Percentiles rank a stretch among this genome's conserved stretches.
phyloP scores from a whole-genome alignment of 1,140 invertebrate genomes.

The Drosophila sproati region DNA sequence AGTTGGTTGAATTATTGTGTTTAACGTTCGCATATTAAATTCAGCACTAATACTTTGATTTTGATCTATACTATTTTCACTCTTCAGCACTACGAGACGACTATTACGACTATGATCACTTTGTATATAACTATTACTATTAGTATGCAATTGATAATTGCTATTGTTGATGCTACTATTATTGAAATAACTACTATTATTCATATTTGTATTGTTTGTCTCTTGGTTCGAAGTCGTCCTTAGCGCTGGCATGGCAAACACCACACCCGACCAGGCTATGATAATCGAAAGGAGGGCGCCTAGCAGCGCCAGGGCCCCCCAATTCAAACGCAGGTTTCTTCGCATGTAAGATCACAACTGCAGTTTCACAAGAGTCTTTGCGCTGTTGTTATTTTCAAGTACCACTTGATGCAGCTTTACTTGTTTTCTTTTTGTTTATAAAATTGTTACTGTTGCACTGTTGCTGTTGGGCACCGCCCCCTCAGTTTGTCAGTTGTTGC shows the following conservation, averaged over 20 bases:
- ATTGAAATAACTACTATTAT: slow-evolving; percentile 6
- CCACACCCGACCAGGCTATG: slow-evolving; percentile 72
- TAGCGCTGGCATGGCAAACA: slow-evolving; percentile 72
- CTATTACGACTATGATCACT: slow-evolving; percentile 78
- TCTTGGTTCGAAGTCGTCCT: slow-evolving; percentile 42
- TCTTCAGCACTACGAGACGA: slow-evolving; percentile 51
- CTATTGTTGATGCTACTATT: slow-evolving; percentile 17
- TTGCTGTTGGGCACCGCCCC: slow-evolving; percentile 38
- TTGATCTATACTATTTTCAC: slow-evolving; percentile 73
- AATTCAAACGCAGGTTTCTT: slow-evolving; percentile 82
- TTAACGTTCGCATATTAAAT: slow-evolving; percentile 72
- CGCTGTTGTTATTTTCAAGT: slow-evolving; percentile 10
- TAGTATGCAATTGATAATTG: slow-evolving; percentile 29
- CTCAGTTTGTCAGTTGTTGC: slow-evolving; percentile 49
- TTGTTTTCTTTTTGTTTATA: slow-evolving; percentile 17
- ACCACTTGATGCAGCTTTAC: slow-evolving; percentile 5
- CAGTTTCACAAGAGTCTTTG: slow-evolving; percentile 50
- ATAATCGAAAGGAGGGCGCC: slow-evolving; percentile 83
- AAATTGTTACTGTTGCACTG: slow-evolving; percentile 26
- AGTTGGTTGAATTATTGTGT: slow-evolving; percentile 55
- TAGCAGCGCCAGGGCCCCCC: slow-evolving; percentile 85
- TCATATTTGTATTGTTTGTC: slow-evolving; percentile 26
- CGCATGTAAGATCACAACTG: slow-evolving; percentile 83
- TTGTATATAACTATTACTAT: slow-evolving; percentile 73
- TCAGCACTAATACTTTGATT: slow-evolving; percentile 82